Evolutionary conservation across 2,113 vertebrate genomes (phyloP), one percentile per base, ranked within the genome.

Genomic region (Chloebia gouldiae): DNA sequence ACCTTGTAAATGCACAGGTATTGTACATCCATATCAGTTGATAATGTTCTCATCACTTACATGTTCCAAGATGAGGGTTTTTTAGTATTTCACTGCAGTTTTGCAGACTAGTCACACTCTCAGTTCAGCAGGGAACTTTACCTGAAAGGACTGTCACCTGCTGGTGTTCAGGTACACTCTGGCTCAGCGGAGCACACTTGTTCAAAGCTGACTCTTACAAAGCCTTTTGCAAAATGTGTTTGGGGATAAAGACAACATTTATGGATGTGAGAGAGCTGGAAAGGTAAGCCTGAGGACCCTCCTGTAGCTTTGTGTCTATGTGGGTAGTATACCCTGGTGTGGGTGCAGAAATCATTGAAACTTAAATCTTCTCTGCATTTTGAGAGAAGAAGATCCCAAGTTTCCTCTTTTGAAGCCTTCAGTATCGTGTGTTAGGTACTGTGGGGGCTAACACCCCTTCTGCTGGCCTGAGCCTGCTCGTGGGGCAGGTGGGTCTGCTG

Each of bases 391-490:
- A 25, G 59, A 15, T 11, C 5, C 11, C 60, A 22, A 7, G 24
- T 51, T 86, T 79, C 31, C 31, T 71, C 9, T 60, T 66, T 2
- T 23, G 5, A 49, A 71, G 35, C 51, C 18, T 93, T 66, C 37
- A 53, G 0, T 49, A 31, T 27, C 54, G 25, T 17, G 9, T 66
- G 42, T 57, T 78, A 17, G 30, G 5, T 73, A 27, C 21, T 39
- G 9, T 45, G 86, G 64, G 49, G 19, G 23, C 35, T 59, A 11
- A 6, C 22, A 20, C 49, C 22, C 1, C 28, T 90, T 18, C 6
- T 24, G 8, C 25, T 23, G 47, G 27, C n/a, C 18, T 3, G 8
- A 71, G 23, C 28, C 15, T 25, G 9, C 7, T 0, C 1, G 3
- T 30, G 56, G 47, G 45, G 11, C 22, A 16, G 27, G 11, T 7